These are phyloP conservation scores for Philaethria dido DNA, from an alignment of 2,888 invertebrate genomes.

Conservation along the genomic window DNA sequence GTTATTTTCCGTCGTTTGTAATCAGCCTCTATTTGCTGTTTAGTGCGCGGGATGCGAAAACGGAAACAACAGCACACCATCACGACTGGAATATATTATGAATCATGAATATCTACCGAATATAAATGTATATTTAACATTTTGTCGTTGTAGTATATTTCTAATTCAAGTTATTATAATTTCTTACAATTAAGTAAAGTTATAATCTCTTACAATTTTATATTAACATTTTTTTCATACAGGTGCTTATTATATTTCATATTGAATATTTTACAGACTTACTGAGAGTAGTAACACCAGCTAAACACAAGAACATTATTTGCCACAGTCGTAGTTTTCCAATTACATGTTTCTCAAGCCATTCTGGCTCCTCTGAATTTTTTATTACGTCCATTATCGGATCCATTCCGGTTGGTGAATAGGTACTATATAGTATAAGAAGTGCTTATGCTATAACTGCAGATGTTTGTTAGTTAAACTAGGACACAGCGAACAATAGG, in stretches of 20 bases:
- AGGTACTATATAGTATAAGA: not conserved
- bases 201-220: not conserved
- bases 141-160: not conserved
- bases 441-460: not conserved
- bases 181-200: too few species aligned
- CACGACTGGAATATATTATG: slow-evolving; percentile 84
- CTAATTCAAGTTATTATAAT: too few species aligned
- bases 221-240: not conserved
- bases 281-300: slow-evolving; percentile 86
- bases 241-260: not conserved
- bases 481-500: slow-evolving; percentile 44
- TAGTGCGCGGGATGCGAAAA: slow-evolving; percentile 95
- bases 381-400: slow-evolving; percentile 71
- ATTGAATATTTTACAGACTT: slow-evolving; percentile 51
- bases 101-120: slow-evolving; percentile 8
- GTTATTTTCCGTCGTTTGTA: slow-evolving; percentile 93
- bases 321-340: slow-evolving; percentile 92
- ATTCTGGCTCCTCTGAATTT: slow-evolving; percentile 83
- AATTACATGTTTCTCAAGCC: slow-evolving; percentile 88
- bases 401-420: slow-evolving; percentile 58
- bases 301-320: slow-evolving; percentile 88
- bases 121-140: slow-evolving; percentile 1
- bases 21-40: slow-evolving; percentile 97
- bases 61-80: slow-evolving; percentile 95
- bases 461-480: slow-evolving; percentile 34